A percentile compares a stretch with the other conserved stretches of the same genome.
Conservation (phyloP, 2,888 invertebrate species). For the Mythimna pallens region DNA sequence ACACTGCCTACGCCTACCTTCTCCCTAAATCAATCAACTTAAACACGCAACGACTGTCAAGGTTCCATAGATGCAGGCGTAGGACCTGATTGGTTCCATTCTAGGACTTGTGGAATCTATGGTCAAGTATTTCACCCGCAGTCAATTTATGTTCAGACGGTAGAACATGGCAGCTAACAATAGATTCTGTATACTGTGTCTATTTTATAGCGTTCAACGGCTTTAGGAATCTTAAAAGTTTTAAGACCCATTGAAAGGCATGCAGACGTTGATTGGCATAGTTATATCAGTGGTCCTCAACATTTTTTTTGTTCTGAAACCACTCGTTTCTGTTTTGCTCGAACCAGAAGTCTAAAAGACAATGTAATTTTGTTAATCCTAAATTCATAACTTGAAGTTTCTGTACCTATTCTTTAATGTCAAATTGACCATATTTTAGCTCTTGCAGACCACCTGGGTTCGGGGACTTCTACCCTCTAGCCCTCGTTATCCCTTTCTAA, state of each 20-base stretch:
- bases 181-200: neutral
- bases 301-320: no score
- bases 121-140: neutral
- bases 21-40: neutral
- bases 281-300: no score
- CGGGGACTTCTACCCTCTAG: no score
- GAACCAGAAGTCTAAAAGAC: no score
- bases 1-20: neutral
- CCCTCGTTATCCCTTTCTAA: no score
- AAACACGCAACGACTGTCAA: neutral
- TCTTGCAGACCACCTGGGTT: no score
- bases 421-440: no score
- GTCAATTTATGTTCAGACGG: neutral
- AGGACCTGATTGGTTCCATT: neutral
- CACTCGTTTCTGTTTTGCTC: no score
- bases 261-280: neutral
- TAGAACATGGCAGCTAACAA: constrained; percentile 5
- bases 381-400: no score
- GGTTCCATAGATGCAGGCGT: neutral
- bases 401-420: no score
- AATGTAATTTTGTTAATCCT: no score
- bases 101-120: neutral
- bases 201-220: neutral
- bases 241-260: neutral
- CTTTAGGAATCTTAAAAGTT: neutral